Percentiles rank a stretch among this genome's conserved stretches.
Conservation (phyloP, 2,113 vertebrate species). For the Mesembrinibis cayennensis region DNA sequence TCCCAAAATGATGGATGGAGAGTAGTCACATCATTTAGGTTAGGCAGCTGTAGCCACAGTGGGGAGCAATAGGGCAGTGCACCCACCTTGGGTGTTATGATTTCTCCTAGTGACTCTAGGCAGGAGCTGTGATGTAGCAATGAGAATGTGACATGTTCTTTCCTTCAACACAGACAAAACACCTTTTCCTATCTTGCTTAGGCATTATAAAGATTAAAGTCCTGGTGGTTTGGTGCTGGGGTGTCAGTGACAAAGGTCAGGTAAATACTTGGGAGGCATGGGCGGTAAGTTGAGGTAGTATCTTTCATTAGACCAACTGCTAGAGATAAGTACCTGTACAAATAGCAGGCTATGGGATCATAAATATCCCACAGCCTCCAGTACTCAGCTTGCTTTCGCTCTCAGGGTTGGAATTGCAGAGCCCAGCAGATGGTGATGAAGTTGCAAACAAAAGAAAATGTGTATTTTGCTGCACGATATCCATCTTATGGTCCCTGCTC, state of each 20-base stretch:
- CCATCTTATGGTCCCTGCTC: neutral
- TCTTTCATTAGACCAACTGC: neutral
- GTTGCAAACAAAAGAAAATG: neutral
- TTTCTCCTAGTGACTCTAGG: neutral
- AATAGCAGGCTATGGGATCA: neutral
- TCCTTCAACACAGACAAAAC: neutral
- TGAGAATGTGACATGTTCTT: neutral
- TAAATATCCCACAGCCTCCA: neutral
- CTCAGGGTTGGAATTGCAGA: neutral
- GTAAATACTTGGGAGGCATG: neutral
- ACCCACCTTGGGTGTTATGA: neutral
- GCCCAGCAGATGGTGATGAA: neutral
- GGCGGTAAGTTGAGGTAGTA: neutral
- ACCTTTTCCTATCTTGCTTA: neutral
- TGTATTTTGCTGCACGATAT: rapidly evolving
- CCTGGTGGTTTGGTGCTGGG: neutral
- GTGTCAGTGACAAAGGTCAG: conserved; percentile 1
- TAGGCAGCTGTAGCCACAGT: neutral
- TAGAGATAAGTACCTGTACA: neutral
- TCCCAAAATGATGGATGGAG: neutral
- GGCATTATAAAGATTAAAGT: neutral
- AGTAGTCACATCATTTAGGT: neutral
- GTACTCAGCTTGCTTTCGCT: neutral
- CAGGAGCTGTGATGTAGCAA: neutral
- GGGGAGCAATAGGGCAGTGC: neutral